These are phyloP conservation scores for Geophilus truncorum DNA, from an alignment of 2,888 invertebrate genomes.

Conservation along the genomic window DNA sequence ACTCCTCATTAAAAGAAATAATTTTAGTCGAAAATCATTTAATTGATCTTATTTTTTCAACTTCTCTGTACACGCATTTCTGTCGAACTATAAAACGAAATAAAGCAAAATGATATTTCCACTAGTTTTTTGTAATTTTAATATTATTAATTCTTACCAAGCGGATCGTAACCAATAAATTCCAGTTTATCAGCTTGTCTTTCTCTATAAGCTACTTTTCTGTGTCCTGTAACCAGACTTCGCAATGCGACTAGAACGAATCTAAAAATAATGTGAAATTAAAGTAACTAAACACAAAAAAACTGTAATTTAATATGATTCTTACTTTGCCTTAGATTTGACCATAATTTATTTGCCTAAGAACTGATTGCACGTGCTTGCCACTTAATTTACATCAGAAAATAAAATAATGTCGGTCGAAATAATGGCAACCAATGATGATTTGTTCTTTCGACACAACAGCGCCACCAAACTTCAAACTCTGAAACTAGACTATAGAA, in stretches of 20 bases:
- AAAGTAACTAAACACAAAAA: no score
- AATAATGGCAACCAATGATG: neutral
- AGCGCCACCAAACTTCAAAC: no score
- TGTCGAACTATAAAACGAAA: conserved; percentile 60
- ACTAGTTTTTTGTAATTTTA: conserved; percentile 54
- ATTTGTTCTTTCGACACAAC: neutral
- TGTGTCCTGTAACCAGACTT: conserved; percentile 73
- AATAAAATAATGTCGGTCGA: no score
- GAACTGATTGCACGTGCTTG: no score
- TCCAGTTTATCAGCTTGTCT: conserved; percentile 74
- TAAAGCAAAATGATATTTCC: conserved; percentile 4
- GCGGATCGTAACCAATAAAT: conserved; percentile 69
- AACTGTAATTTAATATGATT: neutral
- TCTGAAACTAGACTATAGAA: no score
- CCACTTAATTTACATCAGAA: neutral
- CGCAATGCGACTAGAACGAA: conserved; percentile 70
- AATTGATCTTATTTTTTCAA: conserved; percentile 61
- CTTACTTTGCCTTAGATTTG: neutral
- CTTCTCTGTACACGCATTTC: conserved; percentile 63
- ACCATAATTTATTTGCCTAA: no score
- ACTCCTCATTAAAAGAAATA: no score
- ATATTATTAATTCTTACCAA: no score
- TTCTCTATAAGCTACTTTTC: conserved; percentile 61
- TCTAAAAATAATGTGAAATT: conserved; percentile 53
- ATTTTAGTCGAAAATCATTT: no score